Base-by-base conservation (phyloP, 2,797 vertebrate species). In the Gallinago solitaria region DNA sequence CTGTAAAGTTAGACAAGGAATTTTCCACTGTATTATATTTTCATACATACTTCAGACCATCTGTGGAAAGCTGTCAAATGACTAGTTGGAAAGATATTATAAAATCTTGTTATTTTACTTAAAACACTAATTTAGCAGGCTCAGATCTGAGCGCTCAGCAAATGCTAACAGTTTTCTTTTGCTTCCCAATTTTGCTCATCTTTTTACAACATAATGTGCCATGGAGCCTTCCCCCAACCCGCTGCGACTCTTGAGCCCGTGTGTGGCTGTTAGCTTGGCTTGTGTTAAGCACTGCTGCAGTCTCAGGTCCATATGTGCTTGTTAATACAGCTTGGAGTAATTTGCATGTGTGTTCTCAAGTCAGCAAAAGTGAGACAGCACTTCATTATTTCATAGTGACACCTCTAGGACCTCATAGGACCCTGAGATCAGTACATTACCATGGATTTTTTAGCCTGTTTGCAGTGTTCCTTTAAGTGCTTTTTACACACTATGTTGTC, bases 21-120 rank as follows among this genome's bases (percentile, higher is more conserved):
- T 92, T 91, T 92, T 87, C 48, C 28, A 41, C 71, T 82, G 37
- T 24, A 17, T 84, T 93, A n/a, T 70, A 95, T 95, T 91, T 95
- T 89, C 60, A 45, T 94, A 71, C 53, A 75, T 64, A 60, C 17
- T 80, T 77, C 35, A 87, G 94, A 83, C 84, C 94, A 93, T 92
- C 94, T 95, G 94, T 74, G 65, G 60, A 89, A 95, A 92, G 82
- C 91, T 92, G 87, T 85, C 81, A 96, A 96, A 94, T 91, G 81
- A 95, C 94, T 96, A 94, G 68, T 53, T 94, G 28, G 19, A 87
- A 83, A 87, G 48, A 87, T 81, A 81, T 37, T 79, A 94, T 56
- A 85, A 87, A 93, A 87, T 61, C 28, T 25, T 78, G 69, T 50
- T 96, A 87, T 94, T 94, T 95, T 79, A 92, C 47, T 90, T 91